phyloP scores from a whole-genome alignment of 1,140 invertebrate genomes.

The Trachelipus rathkii region DNA sequence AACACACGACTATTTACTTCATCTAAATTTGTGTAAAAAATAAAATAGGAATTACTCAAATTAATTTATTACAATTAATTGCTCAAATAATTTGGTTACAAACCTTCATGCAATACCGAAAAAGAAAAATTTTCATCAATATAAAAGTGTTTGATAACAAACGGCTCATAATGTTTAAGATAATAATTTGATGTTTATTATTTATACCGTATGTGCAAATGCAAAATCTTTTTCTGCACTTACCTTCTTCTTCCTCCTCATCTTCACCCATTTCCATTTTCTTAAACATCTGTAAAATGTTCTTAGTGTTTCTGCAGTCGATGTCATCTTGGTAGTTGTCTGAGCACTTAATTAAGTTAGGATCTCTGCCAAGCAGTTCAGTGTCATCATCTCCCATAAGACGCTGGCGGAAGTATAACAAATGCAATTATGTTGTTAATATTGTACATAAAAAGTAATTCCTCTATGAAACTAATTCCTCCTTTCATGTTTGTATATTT shows the following conservation, averaged over 20 bases:
- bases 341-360: conserved; percentile 62
- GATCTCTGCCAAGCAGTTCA: conserved; percentile 68
- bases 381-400: conserved; percentile 52
- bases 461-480: too few relatives aligned
- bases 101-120: too few relatives aligned
- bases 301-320: conserved; percentile 69
- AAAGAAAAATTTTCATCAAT: too few relatives aligned
- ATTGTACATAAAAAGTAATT: too few relatives aligned
- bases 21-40: too few relatives aligned
- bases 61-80: too few relatives aligned
- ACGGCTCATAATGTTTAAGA: not conserved
- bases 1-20: too few relatives aligned
- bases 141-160: too few relatives aligned
- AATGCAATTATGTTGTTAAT: not conserved
- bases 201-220: not conserved
- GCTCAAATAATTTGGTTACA: too few relatives aligned
- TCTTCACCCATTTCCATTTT: conserved; percentile 71
- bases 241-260: conserved; percentile 52
- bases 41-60: too few relatives aligned
- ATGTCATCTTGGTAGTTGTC: conserved; percentile 59
- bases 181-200: not conserved
- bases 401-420: conserved; percentile 5
- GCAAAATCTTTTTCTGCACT: not conserved
- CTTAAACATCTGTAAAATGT: conserved; percentile 79
- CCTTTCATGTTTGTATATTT: too few relatives aligned